Percentiles rank a stretch among this genome's conserved stretches.
phyloP scores from a whole-genome alignment of 2,113 vertebrate genomes.

The Calidris pygmaea region DNA sequence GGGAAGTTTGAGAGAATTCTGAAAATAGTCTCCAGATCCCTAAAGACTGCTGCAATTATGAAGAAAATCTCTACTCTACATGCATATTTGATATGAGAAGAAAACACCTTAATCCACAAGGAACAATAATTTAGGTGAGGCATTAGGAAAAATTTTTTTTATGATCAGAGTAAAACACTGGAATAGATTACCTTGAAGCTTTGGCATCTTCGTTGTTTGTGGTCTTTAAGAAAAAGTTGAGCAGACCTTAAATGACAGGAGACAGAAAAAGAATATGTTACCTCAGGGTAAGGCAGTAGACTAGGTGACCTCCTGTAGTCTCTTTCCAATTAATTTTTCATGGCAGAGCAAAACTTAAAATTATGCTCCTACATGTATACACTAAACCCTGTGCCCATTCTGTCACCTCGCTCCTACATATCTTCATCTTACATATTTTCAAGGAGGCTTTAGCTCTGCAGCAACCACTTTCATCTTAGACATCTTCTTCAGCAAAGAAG shows the following conservation, averaged over 20 bases:
- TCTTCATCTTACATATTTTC: neutral
- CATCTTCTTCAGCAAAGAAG: neutral
- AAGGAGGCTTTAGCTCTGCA: neutral
- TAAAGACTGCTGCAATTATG: neutral
- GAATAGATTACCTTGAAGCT: neutral
- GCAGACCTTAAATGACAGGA: neutral
- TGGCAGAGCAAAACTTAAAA: neutral
- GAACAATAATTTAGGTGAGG: neutral
- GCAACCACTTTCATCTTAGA: neutral
- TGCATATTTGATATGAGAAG: neutral
- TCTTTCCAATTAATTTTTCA: neutral
- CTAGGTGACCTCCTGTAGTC: neutral
- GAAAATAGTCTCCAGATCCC: neutral
- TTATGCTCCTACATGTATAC: neutral
- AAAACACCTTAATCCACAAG: neutral
- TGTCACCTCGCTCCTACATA: neutral
- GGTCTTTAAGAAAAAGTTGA: neutral
- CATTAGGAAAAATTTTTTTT: neutral
- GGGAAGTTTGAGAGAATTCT: neutral
- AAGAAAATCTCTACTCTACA: neutral
- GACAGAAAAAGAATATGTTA: neutral
- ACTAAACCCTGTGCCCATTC: neutral
- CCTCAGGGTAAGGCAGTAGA: neutral
- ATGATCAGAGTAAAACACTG: neutral
- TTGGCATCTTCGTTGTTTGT: neutral